Percentiles rank a stretch among this genome's conserved stretches.
Evolutionary conservation across 2,888 invertebrate genomes (phyloP).

Genomic region (Lacanobia oleracea): DNA sequence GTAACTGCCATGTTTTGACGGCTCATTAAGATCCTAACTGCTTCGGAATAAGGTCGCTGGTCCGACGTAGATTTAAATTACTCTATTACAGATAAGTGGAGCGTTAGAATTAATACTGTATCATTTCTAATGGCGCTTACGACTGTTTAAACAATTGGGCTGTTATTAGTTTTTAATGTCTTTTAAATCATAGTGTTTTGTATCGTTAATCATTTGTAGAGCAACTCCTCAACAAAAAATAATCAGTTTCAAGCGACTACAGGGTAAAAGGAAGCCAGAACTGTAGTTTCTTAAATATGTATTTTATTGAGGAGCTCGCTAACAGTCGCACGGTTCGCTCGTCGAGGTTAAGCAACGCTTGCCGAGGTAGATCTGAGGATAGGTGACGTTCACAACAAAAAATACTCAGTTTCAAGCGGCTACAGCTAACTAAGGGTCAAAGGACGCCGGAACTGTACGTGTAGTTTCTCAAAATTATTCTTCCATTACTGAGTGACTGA

Average conservation of each 20-base stretch:
- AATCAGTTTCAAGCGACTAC: neutral
- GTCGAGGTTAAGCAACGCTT: no score
- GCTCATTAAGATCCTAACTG: conserved; percentile 44
- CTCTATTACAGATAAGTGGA: conserved; percentile 61
- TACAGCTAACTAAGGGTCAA: no score
- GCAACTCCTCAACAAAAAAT: neutral
- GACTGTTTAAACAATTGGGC: conserved; percentile 37
- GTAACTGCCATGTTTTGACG: conserved; percentile 45
- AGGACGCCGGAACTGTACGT: no score
- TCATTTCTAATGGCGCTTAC: conserved; percentile 48
- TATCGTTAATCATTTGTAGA: conserved; percentile 10
- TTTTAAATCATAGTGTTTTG: conserved; percentile 26
- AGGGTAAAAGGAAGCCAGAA: neutral
- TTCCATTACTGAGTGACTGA: no score
- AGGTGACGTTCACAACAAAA: no score
- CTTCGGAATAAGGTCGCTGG: conserved; percentile 45
- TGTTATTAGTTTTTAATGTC: conserved; percentile 18
- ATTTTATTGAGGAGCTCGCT: no score
- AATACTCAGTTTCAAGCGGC: no score
- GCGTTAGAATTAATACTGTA: conserved; percentile 49
- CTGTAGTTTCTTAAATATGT: no score
- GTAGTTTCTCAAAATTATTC: no score
- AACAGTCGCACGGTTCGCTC: no score
- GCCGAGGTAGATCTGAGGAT: no score
- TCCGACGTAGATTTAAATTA: conserved; percentile 56